Conservation (phyloP, 1,140 invertebrate species). For the Fopius arisanus region DNA sequence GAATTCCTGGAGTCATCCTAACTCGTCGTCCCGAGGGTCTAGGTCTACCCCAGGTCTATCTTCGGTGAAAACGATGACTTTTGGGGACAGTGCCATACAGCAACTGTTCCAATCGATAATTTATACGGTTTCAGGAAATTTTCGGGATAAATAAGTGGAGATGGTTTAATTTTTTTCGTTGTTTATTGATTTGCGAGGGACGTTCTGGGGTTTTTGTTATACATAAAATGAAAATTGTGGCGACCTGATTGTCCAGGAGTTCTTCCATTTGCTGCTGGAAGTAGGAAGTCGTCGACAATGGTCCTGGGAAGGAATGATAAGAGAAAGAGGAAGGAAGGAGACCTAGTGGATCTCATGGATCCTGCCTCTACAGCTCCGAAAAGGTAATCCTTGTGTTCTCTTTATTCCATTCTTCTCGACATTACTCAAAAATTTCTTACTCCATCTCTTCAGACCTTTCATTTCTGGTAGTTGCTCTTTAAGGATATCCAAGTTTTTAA, state of each 20-base stretch:
- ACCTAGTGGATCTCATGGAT: conserved; percentile 62
- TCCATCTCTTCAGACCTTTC: too few relatives aligned
- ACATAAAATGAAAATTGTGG: not conserved
- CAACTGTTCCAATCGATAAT: not conserved
- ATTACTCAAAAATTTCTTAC: conserved; percentile 26
- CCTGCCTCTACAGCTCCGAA: conserved; percentile 64
- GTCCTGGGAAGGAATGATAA: conserved; percentile 63
- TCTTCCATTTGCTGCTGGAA: not conserved
- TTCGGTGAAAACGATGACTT: too few relatives aligned
- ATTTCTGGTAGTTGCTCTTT: conserved; percentile 28
- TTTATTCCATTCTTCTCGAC: not conserved
- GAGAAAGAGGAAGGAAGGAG: conserved; percentile 60
- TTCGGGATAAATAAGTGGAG: not conserved
- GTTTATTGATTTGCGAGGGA: not conserved
- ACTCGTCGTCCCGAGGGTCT: too few relatives aligned
- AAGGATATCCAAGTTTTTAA: too few relatives aligned
- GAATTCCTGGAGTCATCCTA: too few relatives aligned
- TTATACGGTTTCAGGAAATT: not conserved
- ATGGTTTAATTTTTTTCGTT: not conserved
- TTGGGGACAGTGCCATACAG: too few relatives aligned
- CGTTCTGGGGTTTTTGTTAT: not conserved
- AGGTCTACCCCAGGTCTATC: too few relatives aligned
- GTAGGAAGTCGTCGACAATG: conserved; percentile 44
- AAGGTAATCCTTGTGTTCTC: conserved; percentile 59
- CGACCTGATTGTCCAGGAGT: not conserved